These are phyloP conservation scores for Apus apus DNA, from an alignment of 2,113 vertebrate genomes.

Conservation along the genomic window DNA sequence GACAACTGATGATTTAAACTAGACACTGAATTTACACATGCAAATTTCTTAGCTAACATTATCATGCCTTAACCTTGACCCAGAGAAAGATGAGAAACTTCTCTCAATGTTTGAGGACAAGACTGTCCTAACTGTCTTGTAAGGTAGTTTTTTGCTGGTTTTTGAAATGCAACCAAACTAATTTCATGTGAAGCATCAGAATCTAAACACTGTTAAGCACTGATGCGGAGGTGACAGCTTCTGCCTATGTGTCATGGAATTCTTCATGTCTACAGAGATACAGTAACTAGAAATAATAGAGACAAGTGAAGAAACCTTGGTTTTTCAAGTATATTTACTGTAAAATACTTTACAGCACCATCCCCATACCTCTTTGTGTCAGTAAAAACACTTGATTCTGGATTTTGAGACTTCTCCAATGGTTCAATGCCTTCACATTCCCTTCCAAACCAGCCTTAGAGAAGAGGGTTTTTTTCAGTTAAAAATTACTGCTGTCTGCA, in stretches of 20 bases:
- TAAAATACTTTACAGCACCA: not conserved
- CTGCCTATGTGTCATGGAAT: not conserved
- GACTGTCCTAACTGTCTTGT: not conserved
- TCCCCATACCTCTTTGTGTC: not conserved
- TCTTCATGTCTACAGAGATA: not conserved
- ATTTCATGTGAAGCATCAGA: not conserved
- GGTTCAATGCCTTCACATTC: not conserved
- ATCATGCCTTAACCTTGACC: constrained; percentile 25
- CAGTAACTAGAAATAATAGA: not conserved
- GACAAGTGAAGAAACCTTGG: not conserved
- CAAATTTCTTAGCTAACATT: not conserved
- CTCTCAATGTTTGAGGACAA: not conserved
- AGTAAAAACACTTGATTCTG: not conserved
- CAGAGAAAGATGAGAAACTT: not conserved
- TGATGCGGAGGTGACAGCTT: not conserved
- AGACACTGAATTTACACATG: not conserved
- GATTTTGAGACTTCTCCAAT: not conserved
- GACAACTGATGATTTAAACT: not conserved
- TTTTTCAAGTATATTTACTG: not conserved
- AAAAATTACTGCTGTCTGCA: not conserved
- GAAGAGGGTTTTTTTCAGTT: not conserved
- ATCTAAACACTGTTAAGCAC: not conserved
- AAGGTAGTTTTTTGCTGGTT: not conserved
- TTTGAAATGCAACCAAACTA: not conserved
- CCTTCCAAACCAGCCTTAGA: not conserved